phyloP scores from a whole-genome alignment of 2,888 invertebrate species.

The Spilarctia lutea region DNA sequence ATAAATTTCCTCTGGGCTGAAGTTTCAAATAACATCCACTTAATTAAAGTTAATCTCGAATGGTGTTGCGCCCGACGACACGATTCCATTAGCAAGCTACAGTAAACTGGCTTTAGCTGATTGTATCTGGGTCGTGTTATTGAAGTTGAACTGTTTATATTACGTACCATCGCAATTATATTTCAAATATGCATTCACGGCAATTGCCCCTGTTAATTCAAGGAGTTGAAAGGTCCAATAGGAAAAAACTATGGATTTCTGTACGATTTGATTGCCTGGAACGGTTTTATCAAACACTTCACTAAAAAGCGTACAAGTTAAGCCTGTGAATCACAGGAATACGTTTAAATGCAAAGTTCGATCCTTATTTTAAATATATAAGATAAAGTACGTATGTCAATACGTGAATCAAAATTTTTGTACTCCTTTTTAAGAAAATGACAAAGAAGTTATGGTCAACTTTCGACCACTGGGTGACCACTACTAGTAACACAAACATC shows the following conservation, averaged over 20 bases:
- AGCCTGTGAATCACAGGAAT: background rate
- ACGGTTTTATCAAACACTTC: background rate
- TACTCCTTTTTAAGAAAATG: too few species aligned
- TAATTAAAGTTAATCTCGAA: constrained; percentile 83
- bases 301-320: background rate
- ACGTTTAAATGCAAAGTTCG: background rate
- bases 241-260: background rate
- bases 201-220: constrained; percentile 29
- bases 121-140: constrained; percentile 62
- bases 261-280: background rate
- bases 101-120: constrained; percentile 59
- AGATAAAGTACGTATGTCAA: too few species aligned
- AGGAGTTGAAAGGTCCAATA: background rate
- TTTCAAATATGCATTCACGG: constrained; percentile 25
- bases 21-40: constrained; percentile 80
- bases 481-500: too few species aligned
- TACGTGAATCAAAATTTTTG: too few species aligned
- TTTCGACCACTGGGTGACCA: too few species aligned
- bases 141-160: constrained; percentile 58
- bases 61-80: constrained; percentile 74
- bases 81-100: constrained; percentile 77
- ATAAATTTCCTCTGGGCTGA: constrained; percentile 70
- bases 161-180: constrained; percentile 30
- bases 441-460: too few species aligned
- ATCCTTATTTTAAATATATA: too few species aligned